Evolutionary conservation across 2,888 invertebrate genomes (phyloP), one percentile per base, ranked within the genome.

Genomic region (Globia sparganii): DNA sequence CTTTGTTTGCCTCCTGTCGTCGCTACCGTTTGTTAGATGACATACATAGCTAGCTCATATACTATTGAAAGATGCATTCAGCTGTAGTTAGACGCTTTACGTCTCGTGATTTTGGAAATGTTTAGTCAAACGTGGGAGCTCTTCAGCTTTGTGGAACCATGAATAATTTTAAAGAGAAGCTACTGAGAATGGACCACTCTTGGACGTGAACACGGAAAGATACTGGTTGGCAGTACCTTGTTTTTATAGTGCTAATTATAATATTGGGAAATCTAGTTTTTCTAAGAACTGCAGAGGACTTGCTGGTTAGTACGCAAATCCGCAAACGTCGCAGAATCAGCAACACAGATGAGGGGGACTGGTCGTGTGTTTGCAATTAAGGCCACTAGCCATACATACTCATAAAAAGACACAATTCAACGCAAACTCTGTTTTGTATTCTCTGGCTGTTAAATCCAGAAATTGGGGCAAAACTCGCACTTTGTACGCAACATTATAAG

Each of bases 1-100:
- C 77, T 77, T 81, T 88, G 85, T 88, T 85, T 79, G 81, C 78
- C 81, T 78, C 80, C 83, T 85, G 85, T 87, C 87, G 87, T 82
- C 80, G 83, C 87, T 87, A 81, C 87, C 82, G 79, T 88, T 88
- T 87, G 86, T 87, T 87, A 86, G 82, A 70, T 68, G 75, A 72
- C 85, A 80, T 53, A 75, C 80, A 64, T 37, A 80, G 71, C 75
- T 75, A 64, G 68, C 49, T 80, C 70, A 71, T 80, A 71, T 79
- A 82, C 71, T 81, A 83, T 77, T 75, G 70, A 77, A 65, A 64
- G 67, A 78, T 78, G 72, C 81, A 85, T 72, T 77, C 80, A 75
- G 72, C 69, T 77, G 88, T 77, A 86, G 72, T 78, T 78, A 70
- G 76, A 82, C 72, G 80, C 75, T 81, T 77, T 61, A 78, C 67